Percentiles rank a stretch among this genome's conserved stretches.
Conservation (phyloP, 2,888 invertebrate genomes). For the Hydroisotoma schaefferi region DNA sequence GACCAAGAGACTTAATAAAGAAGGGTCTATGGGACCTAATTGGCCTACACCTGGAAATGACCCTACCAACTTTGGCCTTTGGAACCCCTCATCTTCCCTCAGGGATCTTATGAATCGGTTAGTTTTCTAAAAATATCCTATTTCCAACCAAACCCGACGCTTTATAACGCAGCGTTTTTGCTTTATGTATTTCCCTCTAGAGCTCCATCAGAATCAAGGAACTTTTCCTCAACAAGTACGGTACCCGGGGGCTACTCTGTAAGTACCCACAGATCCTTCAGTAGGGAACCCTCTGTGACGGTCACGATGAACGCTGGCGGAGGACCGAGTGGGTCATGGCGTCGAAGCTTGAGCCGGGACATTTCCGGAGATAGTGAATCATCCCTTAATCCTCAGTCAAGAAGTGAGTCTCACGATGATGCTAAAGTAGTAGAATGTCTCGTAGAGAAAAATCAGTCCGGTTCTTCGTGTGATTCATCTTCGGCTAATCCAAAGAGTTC, state of each 20-base stretch:
- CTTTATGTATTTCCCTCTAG: background rate
- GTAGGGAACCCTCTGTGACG: conserved; percentile 54
- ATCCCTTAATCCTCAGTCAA: conserved; percentile 52
- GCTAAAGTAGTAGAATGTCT: background rate
- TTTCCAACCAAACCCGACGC: background rate
- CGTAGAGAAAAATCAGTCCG: conserved; percentile 9
- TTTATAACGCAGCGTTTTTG: background rate
- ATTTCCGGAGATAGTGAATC: conserved; percentile 67
- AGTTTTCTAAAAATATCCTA: background rate
- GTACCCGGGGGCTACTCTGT: conserved; percentile 14
- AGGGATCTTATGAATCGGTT: conserved; percentile 45
- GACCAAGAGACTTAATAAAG: conserved; percentile 78
- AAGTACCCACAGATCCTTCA: conserved; percentile 44
- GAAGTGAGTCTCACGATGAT: conserved; percentile 37
- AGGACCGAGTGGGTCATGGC: conserved; percentile 56
- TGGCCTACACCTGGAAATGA: conserved; percentile 59
- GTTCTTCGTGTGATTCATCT: conserved; percentile 8
- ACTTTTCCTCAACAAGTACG: too few relatives aligned
- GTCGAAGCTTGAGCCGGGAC: conserved; percentile 64
- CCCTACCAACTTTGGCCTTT: conserved; percentile 38
- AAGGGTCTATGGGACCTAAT: conserved; percentile 65
- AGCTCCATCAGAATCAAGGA: too few relatives aligned
- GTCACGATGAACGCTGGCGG: conserved; percentile 34
- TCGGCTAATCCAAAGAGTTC: conserved; percentile 12
- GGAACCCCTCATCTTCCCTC: conserved; percentile 31